A percentile compares a stretch with the other conserved stretches of the same genome.
phyloP scores from a whole-genome alignment of 2,113 vertebrate genomes.

The Nothobranchius furzeri region DNA sequence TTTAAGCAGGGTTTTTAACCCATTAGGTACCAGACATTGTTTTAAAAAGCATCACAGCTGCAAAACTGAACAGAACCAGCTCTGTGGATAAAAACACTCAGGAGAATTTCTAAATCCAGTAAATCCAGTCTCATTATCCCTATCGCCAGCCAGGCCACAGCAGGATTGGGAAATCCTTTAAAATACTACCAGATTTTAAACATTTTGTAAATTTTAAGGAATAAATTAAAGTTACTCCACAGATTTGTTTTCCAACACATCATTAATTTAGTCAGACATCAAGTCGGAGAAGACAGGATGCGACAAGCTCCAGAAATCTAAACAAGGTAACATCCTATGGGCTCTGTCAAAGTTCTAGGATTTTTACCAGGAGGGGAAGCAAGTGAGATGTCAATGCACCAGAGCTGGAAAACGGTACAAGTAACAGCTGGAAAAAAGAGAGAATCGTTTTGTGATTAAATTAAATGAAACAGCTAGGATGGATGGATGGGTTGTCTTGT shows the following conservation, averaged over 20 bases:
- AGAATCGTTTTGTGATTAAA: too few species aligned
- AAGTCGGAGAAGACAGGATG: background rate
- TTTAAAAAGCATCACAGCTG: too few species aligned
- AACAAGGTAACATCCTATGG: background rate
- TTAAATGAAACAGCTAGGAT: too few species aligned
- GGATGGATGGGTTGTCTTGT: background rate
- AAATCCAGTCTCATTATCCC: background rate
- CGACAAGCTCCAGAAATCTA: conserved; percentile 3
- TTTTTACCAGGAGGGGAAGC: conserved; percentile 1
- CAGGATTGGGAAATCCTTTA: background rate
- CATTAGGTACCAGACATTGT: too few species aligned
- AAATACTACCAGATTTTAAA: background rate
- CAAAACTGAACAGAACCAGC: too few species aligned
- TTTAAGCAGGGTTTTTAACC: conserved; percentile 19
- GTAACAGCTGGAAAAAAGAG: too few species aligned
- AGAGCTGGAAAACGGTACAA: background rate
- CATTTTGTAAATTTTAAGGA: background rate
- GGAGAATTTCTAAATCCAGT: background rate
- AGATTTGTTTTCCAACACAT: too few species aligned
- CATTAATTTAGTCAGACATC: too few species aligned
- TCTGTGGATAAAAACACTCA: background rate
- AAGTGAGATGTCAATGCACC: conserved; percentile 3
- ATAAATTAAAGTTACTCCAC: too few species aligned
- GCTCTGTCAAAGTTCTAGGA: conserved; percentile 5
- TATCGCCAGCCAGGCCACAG: background rate